Conservation (phyloP, 2,888 invertebrate genomes). For the Caenorhabditis macrosperma region DNA sequence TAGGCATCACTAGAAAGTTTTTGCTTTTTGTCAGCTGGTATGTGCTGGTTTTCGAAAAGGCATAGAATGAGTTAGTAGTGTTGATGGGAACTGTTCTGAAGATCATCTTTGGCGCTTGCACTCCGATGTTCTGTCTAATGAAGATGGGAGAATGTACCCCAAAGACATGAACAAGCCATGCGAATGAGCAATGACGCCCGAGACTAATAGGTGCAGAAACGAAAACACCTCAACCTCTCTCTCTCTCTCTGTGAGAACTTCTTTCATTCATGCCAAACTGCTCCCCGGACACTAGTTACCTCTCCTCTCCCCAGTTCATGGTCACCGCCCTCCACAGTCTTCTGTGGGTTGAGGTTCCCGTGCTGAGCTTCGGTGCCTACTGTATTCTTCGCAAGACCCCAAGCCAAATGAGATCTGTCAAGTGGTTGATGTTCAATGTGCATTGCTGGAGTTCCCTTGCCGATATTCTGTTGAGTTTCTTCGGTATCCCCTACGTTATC, state of each 20-base stretch:
- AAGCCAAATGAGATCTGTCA: not conserved
- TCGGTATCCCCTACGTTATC: not conserved
- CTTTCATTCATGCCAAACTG: not conserved
- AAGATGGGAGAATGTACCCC: no score
- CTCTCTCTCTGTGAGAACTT: not conserved
- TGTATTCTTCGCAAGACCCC: not conserved
- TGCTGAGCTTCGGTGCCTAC: not conserved
- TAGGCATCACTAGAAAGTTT: no score
- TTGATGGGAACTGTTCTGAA: no score
- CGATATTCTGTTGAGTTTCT: not conserved
- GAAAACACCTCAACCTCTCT: not conserved
- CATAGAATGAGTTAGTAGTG: no score
- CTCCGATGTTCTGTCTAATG: no score
- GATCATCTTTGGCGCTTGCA: no score
- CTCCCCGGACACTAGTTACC: not conserved
- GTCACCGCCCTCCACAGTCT: not conserved
- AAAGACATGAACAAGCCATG: no score
- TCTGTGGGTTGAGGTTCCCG: not conserved
- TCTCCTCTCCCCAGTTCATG: not conserved
- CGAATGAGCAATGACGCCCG: no score
- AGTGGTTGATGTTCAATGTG: slow-evolving; percentile 3
- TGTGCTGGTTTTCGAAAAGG: no score
- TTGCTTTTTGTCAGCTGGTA: no score
- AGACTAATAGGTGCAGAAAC: no score
- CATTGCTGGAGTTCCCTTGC: not conserved